Evolutionary conservation across 92 coral and sea anemone species (phyloP), one percentile per base, ranked within the genome.

Genomic region (Zoanthus gigantus): DNA sequence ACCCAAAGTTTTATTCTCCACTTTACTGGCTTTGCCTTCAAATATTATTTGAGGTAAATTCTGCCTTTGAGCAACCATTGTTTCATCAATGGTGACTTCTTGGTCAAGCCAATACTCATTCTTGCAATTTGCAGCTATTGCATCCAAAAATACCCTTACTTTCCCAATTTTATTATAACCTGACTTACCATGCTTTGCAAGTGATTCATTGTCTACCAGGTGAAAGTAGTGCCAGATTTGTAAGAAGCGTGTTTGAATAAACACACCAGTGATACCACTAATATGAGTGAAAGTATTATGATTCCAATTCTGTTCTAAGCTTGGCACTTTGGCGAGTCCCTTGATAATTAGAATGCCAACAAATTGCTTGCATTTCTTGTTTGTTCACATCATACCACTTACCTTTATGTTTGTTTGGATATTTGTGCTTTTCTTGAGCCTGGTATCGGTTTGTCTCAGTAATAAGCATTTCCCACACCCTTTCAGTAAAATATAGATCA

Each of bases 1-100:
- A 91, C 93, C 93, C 91, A 91, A 76, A 91, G 71, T 47, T 91
- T 91, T 16, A 91, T 91, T 0, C 93, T 88, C 93, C 93, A 91
- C 61, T 68, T 56, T 8, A 67, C 65, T 45, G 93, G 93, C 56
- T 91, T 91, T 81, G 58, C 86, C 37, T 91, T 88, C 45, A 91
- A 61, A 16, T 88, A 91, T 28, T 88, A 91, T 78, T 91, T 91
- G 83, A 76, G 89, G 7, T 86, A 68, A 1, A 88, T 76, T 2
- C 87, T 34, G 3, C 91, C 87, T 65, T 88, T 88, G 91, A 7
- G 91, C 91, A n/a, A 91, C 89, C 94, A 83, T 88, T 7, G 94
- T 91, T 66, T 91, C 89, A 37, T 91, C 91, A n/a, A 83, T 91
- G 30, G 91, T 16, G 0, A 88, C 71, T 46, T 87, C 83, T 7